Percentiles rank a stretch among this genome's conserved stretches.
Conservation (phyloP, 1,140 invertebrate genomes). For the Euborellia annulipes region DNA sequence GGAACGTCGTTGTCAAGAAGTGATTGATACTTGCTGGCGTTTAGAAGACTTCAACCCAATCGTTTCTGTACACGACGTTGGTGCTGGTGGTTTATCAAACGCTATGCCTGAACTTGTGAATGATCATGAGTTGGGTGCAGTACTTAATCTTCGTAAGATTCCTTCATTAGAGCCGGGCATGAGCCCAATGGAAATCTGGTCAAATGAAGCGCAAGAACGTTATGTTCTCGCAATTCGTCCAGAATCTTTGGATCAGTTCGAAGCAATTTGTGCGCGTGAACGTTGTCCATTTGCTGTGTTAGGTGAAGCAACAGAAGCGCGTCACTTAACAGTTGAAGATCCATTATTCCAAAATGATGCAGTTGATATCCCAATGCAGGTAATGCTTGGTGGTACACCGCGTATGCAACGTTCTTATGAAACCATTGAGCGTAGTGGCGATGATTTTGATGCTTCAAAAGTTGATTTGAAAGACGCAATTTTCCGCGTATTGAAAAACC, state of each 20-base stretch:
- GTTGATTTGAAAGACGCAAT: too few relatives aligned
- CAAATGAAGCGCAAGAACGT: conserved; percentile 1
- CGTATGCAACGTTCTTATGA: too few relatives aligned
- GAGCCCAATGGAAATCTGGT: not conserved
- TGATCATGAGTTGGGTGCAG: not conserved
- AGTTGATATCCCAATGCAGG: not conserved
- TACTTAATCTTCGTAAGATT: not conserved
- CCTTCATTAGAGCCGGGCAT: not conserved
- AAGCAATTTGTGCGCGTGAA: not conserved
- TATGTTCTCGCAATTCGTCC: not conserved
- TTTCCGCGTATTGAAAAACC: not conserved
- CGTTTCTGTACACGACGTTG: not conserved
- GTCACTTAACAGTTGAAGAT: not conserved
- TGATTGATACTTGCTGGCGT: not conserved
- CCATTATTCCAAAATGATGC: not conserved
- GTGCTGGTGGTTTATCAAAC: not conserved
- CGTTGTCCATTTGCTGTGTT: not conserved
- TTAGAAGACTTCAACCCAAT: not conserved
- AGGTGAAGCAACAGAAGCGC: not conserved
- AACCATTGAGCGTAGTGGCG: too few relatives aligned
- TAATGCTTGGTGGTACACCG: not conserved
- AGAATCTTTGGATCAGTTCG: not conserved
- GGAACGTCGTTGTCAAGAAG: not conserved
- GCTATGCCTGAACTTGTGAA: not conserved
- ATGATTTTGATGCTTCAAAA: too few relatives aligned